A percentile compares a stretch with the other conserved stretches of the same genome.
These are phyloP conservation scores for Menidia beryllina DNA, from an alignment of 2,113 vertebrate genomes.

Conservation along the genomic window DNA sequence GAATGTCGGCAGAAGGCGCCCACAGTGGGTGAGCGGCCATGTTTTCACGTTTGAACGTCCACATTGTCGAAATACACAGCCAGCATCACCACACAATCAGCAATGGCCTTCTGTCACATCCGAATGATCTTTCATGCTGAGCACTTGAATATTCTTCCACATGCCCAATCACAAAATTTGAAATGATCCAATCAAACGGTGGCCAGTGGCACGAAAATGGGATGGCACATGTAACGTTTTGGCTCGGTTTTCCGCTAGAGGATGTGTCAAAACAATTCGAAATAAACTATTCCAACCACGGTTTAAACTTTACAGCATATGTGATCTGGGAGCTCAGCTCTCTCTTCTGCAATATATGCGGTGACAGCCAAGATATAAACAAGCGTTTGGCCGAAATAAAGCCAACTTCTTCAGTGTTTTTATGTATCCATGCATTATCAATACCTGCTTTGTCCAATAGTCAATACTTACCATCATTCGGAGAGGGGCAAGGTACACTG, in stretches of 20 bases:
- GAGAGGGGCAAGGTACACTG: no score
- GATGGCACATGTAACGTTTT: no score
- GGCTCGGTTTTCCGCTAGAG: not conserved
- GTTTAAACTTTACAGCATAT: not conserved
- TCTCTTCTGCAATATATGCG: not conserved
- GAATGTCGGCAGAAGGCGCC: conserved; percentile 27
- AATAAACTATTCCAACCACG: not conserved
- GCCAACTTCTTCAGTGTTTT: not conserved
- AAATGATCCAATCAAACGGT: conserved; percentile 9
- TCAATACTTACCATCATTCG: no score
- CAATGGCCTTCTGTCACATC: conserved; percentile 4
- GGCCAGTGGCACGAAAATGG: not conserved
- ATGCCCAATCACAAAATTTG: conserved; percentile 13
- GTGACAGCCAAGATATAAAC: not conserved
- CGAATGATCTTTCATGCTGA: conserved; percentile 2
- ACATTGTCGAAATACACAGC: not conserved
- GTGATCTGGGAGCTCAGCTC: not conserved
- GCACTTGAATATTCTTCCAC: not conserved
- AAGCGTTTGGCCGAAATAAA: not conserved
- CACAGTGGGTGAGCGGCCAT: not conserved
- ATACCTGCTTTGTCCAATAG: no score
- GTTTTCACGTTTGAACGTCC: conserved; percentile 38
- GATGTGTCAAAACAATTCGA: not conserved
- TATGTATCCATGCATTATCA: not conserved
- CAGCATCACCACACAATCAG: not conserved